phyloP scores from a whole-genome alignment of 2,888 invertebrate genomes.

The Drosophila limbata region DNA sequence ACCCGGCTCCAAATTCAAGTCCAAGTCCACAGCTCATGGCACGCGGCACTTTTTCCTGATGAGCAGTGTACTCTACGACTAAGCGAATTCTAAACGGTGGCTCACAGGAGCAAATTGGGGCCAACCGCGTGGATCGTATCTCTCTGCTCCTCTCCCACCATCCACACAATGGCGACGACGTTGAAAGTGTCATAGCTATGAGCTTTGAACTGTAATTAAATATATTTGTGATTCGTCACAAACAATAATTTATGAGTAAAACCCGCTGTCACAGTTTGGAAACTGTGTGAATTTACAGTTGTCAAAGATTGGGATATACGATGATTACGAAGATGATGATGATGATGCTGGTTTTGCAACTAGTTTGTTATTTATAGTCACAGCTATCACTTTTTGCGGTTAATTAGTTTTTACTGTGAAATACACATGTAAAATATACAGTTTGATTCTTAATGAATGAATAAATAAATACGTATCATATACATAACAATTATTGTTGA shows the following conservation, averaged over 20 bases:
- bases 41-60: constrained; percentile 67
- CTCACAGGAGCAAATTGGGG: constrained; percentile 63
- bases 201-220: constrained; percentile 36
- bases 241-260: constrained; percentile 12
- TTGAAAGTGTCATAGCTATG: constrained; percentile 13
- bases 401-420: constrained; percentile 9
- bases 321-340: not conserved
- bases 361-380: constrained; percentile 11
- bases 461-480: not conserved
- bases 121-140: constrained; percentile 30
- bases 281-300: constrained; percentile 7
- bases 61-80: constrained; percentile 35
- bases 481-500: not conserved
- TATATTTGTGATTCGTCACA: constrained; percentile 34
- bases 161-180: not conserved
- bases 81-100: constrained; percentile 53
- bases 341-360: constrained; percentile 24
- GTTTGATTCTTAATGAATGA: not conserved
- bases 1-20: constrained; percentile 21
- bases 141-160: constrained; percentile 4
- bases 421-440: not conserved
- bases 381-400: constrained; percentile 2
- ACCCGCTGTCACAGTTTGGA: constrained; percentile 36
- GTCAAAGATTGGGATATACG: constrained; percentile 1
- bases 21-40: constrained; percentile 27